phyloP scores from a whole-genome alignment of 2,888 invertebrate species.

The Machimus atricapillus region DNA sequence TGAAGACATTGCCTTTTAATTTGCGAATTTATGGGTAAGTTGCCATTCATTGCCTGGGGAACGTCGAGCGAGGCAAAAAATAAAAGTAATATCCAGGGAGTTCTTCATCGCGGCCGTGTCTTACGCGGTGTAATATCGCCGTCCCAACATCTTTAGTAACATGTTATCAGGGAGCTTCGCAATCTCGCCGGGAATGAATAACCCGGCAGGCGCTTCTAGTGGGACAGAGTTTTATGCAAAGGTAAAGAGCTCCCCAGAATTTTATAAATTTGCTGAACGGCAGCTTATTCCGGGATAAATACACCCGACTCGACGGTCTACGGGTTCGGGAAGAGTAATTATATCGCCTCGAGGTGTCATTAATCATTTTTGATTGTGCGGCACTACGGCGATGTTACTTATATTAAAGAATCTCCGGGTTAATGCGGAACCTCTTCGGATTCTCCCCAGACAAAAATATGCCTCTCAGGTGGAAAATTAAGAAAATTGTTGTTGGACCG shows the following conservation, averaged over 20 bases:
- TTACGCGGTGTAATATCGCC: background rate
- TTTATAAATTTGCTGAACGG: conserved; percentile 25
- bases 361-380: conserved; percentile 28
- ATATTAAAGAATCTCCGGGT: background rate
- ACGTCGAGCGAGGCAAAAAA: background rate
- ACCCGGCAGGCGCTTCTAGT: background rate
- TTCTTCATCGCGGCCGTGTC: background rate
- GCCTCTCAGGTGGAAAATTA: conserved; percentile 19
- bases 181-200: background rate
- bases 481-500: background rate
- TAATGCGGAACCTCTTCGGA: background rate
- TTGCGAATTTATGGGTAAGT: conserved; percentile 62
- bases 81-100: background rate
- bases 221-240: background rate
- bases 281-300: background rate
- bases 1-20: conserved; percentile 62
- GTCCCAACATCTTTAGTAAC: conserved; percentile 1
- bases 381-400: background rate
- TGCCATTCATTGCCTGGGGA: background rate
- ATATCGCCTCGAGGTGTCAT: conserved; percentile 23
- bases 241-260: conserved; percentile 20
- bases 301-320: background rate
- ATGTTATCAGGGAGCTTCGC: conserved; percentile 2
- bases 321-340: background rate
- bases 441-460: background rate